A percentile compares a stretch with the other conserved stretches of the same genome.
These are phyloP conservation scores for Lottia gigantea DNA, from an alignment of 2,888 invertebrate genomes.

Conservation along the genomic window DNA sequence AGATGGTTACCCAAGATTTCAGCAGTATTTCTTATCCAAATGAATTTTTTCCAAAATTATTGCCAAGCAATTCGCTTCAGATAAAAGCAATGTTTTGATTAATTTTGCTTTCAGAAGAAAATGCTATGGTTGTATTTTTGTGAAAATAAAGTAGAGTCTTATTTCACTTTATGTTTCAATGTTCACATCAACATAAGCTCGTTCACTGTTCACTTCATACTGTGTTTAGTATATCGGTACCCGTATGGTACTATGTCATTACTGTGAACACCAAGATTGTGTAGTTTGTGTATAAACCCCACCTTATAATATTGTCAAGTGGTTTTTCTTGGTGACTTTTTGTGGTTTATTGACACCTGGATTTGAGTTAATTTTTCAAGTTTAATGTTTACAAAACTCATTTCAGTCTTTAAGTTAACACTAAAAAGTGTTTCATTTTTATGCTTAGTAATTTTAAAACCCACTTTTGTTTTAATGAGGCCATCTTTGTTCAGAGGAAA, in stretches of 20 bases:
- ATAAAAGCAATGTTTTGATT: too few species aligned
- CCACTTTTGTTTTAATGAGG: not conserved
- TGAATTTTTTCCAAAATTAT: too few species aligned
- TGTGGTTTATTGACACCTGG: slow-evolving; percentile 11
- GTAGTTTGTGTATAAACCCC: slow-evolving; percentile 9
- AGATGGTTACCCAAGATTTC: too few species aligned
- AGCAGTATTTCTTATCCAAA: too few species aligned
- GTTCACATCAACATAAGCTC: too few species aligned
- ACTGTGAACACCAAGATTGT: slow-evolving; percentile 4
- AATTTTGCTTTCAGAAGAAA: too few species aligned
- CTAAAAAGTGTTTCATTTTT: not conserved
- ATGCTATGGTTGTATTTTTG: not conserved
- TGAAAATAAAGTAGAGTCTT: too few species aligned
- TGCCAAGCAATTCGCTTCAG: too few species aligned
- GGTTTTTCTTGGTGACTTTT: slow-evolving; percentile 13
- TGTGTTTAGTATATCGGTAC: not conserved
- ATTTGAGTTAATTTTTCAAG: not conserved
- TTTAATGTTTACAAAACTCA: slow-evolving; percentile 4
- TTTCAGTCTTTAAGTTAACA: not conserved
- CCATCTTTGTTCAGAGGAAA: not conserved
- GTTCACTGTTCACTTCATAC: not conserved
- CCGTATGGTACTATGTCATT: not conserved
- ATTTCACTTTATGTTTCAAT: too few species aligned
- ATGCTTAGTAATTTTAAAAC: slow-evolving; percentile 7
- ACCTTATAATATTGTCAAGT: not conserved